Evolutionary conservation across 2,797 vertebrate genomes (phyloP), one percentile per base, ranked within the genome.

Genomic region (Sebastes minor): DNA sequence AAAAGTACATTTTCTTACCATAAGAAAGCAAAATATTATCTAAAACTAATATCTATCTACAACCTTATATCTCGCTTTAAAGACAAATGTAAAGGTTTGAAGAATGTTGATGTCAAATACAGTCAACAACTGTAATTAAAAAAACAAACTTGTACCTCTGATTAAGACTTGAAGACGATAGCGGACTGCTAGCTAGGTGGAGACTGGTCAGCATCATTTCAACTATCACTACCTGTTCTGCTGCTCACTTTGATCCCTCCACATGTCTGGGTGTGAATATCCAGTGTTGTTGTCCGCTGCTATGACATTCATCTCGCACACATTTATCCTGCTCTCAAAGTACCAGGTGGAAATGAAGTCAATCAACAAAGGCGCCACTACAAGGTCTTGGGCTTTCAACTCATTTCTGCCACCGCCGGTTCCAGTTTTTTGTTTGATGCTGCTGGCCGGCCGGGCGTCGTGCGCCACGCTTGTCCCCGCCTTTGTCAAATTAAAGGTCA

Each of bases 401-500:
- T 88, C 66, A 74, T 74, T 59, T 80, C 79, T 65, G 78, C 88
- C 81, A 73, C 46, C 9, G 42, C 74, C 32, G 67, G 71, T 78
- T 86, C 79, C 72, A 25, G 65, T 81, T 84, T 78, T 83, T 83
- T 81, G 25, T 91, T 90, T 90, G 90, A 93, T 87, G 88, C 82
- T 65, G 70, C 86, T 23, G 82, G 79, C 83, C 8, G 56, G 61
- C 68, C 59, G 20, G 86, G 79, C 86, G 42, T 68, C 10, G 59
- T 62, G 85, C 25, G 32, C 84, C 81, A 32, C 32, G 72, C 83
- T 86, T 81, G 87, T 89, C 88, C 86, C 87, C n/a, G 80, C 76
- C 83, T 83, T 90, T 91, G 89, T 93, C 91, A 93, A 87, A 92
- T 89, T 92, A 93, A 95, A 94, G 94, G 94, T 93, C 89, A 95